Evolutionary conservation across 2,113 vertebrate species (phyloP), one percentile per base, ranked within the genome.

Genomic region (Bagarius yarrelli): DNA sequence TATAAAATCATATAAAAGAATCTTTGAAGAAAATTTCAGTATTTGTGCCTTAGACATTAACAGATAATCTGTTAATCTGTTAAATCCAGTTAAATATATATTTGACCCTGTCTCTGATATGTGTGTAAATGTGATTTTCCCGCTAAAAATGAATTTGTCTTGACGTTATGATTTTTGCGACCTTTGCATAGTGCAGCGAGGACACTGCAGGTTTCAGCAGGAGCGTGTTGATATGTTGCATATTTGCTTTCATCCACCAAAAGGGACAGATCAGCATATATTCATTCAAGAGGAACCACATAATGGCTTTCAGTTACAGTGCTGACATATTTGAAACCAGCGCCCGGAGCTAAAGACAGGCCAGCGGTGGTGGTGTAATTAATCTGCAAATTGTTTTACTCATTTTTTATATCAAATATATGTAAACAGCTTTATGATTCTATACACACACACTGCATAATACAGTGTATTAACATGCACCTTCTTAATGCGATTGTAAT

Each of bases 281-380:
- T 72, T 61, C 57, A 72, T 72, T 72, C 78, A 50, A 55, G 36
- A 50, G 56, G 57, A 71, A 61, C 78, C 67, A 59, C 57, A 71
- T 34, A 72, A 78, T 66, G 23, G 47, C 12, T 56, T 55, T 36
- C 21, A 12, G 23, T 72, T 59, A 71, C 78, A 72, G 12, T 34
- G 78, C 69, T 80, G 78, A 61, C 78, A 61, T 18, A 59, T 72
- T 40, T 40, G 52, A 72, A 56, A 60, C 52, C 56, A 60, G 67
- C 50, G 56, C 55, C 55, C 56, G 18, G 40, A 52, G 67, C 57
- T 72, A 61, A 72, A 72, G 61, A 32, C 78, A 71, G 66, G 4
- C 27, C 50, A 73, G 47, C 52, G 15, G 11, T 25, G 36, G 78
- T 18, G 30, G 40, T 52, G 19, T 72, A 67, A 80, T 71, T 80